Percentiles rank a stretch among this genome's conserved stretches.
phyloP scores from a whole-genome alignment of 1,140 invertebrate genomes.

The Magallana gigas region DNA sequence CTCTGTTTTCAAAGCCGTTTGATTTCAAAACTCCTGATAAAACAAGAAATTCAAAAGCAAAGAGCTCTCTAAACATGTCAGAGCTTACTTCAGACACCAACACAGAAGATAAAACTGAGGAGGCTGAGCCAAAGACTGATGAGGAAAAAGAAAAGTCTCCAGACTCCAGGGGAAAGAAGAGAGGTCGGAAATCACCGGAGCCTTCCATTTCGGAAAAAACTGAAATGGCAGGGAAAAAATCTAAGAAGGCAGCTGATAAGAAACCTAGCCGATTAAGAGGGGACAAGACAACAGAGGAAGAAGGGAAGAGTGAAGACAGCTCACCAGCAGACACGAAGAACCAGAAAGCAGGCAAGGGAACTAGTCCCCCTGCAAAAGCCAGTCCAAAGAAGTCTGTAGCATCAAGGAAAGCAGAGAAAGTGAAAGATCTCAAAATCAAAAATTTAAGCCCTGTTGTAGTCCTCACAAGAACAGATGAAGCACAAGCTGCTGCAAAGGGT shows the following conservation, averaged over 20 bases:
- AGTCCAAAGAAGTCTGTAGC: not conserved
- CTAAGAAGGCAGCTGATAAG: not conserved
- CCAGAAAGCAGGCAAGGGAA: not conserved
- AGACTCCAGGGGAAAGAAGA: not conserved
- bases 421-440: not conserved
- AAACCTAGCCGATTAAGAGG: not conserved
- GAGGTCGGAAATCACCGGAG: not conserved
- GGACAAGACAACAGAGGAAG: not conserved
- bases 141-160: conserved; percentile 24
- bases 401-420: not conserved
- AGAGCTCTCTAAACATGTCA: conserved; percentile 2
- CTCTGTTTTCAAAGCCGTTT: conserved; percentile 26
- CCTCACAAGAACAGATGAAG: conserved; percentile 2
- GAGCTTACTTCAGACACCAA: not conserved
- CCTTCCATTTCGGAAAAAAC: not conserved
- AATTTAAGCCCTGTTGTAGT: conserved; percentile 3
- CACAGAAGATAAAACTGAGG: not conserved
- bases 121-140: not conserved
- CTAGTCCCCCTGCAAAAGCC: not conserved
- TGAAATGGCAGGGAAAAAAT: not conserved
- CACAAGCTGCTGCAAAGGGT: not conserved
- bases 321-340: not conserved
- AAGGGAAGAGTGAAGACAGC: not conserved
- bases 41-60: not conserved
- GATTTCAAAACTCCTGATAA: conserved; percentile 14